These are phyloP conservation scores for Coracias cyanogaster DNA, from an alignment of 2,797 vertebrate genomes.

Conservation along the genomic window DNA sequence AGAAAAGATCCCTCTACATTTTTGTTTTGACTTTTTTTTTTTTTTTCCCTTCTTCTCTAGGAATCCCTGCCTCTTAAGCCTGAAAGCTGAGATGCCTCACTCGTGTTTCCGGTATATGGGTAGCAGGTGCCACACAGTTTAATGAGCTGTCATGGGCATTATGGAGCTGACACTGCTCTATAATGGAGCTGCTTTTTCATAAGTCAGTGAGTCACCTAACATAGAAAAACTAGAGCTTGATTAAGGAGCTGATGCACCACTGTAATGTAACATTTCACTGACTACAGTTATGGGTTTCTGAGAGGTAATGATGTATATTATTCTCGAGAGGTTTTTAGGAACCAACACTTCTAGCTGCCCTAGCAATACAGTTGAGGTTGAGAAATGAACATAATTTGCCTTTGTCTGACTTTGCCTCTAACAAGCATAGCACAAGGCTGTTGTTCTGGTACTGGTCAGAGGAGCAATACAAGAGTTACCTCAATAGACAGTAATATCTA, in stretches of 20 bases:
- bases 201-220: neutral
- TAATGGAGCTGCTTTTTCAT: conserved; percentile 16
- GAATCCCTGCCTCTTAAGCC: neutral
- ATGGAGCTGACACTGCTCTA: neutral
- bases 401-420: neutral
- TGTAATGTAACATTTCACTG: neutral
- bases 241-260: neutral
- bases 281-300: neutral
- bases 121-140: conserved; percentile 17
- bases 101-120: neutral
- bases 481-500: neutral
- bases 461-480: neutral
- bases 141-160: conserved; percentile 28
- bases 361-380: neutral
- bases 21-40: neutral
- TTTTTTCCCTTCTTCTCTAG: neutral
- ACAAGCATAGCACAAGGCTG: neutral
- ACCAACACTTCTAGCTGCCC: neutral
- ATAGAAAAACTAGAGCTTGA: conserved; percentile 26
- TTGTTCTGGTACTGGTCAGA: neutral
- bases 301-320: neutral
- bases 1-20: neutral
- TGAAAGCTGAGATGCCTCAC: neutral
- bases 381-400: neutral
- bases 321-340: neutral